These are phyloP conservation scores for Rhabdophis nuchalis DNA, from an alignment of 2,797 vertebrate species.

Conservation along the genomic window DNA sequence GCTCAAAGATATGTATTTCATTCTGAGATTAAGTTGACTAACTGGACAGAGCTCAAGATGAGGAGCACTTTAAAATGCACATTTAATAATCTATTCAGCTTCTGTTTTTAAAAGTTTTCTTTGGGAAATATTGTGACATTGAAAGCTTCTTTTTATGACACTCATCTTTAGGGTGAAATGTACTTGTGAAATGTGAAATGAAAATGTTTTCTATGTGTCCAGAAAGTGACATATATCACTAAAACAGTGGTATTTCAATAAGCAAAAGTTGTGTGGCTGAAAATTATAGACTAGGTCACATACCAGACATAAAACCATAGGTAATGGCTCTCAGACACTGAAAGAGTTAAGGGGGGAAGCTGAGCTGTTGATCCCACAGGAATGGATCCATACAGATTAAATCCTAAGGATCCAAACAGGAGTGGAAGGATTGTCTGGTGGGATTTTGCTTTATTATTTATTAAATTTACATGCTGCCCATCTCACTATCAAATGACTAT, in stretches of 20 bases:
- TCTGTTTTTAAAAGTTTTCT: background rate
- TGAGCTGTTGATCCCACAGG: background rate
- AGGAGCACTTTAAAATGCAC: background rate
- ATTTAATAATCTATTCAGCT: background rate
- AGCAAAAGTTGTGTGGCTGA: background rate
- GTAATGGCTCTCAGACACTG: background rate
- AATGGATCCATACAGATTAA: background rate
- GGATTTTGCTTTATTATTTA: background rate
- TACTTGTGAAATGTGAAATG: too few relatives aligned
- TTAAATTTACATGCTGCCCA: background rate
- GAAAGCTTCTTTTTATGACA: background rate
- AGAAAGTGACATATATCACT: background rate
- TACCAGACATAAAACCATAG: background rate
- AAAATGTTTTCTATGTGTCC: background rate
- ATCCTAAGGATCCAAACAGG: background rate
- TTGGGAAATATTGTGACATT: background rate
- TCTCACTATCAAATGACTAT: background rate
- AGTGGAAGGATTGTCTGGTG: background rate
- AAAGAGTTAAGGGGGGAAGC: background rate
- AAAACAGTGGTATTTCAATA: background rate
- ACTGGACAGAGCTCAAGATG: background rate
- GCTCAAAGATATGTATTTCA: background rate
- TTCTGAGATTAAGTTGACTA: background rate
- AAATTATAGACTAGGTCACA: background rate
- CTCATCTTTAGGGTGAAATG: background rate